Percentiles rank a stretch among this genome's conserved stretches.
Conservation (phyloP, 2,797 vertebrate species). For the Percopsis omiscomaycus region DNA sequence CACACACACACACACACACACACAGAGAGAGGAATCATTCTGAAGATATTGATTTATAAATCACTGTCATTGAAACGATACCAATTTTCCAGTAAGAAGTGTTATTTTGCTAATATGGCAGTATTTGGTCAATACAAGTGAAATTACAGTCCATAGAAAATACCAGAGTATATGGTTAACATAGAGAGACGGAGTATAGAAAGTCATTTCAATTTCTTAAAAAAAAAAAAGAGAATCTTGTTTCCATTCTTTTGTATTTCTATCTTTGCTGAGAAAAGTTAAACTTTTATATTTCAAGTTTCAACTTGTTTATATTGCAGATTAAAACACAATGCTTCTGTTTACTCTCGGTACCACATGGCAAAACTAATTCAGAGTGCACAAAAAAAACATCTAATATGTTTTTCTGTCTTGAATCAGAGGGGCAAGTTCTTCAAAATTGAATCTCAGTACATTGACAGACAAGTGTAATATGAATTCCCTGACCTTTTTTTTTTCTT, state of each 20-base stretch:
- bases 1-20: no score
- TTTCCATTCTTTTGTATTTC: neutral
- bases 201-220: no score
- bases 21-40: no score
- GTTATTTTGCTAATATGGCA: neutral
- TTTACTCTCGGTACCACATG: neutral
- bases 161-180: neutral
- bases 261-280: neutral
- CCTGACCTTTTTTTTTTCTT: conserved; percentile 9
- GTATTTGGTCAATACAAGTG: neutral
- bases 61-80: conserved; percentile 8
- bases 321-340: neutral
- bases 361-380: neutral
- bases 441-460: conserved; percentile 39
- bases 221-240: no score
- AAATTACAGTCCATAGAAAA: neutral
- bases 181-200: neutral
- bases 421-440: conserved; percentile 29
- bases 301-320: neutral
- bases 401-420: conserved; percentile 7
- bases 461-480: conserved; percentile 37
- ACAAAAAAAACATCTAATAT: neutral
- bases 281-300: neutral
- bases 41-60: conserved; percentile 44
- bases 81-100: neutral